Conservation (phyloP, 2,797 vertebrate species). For the Pangasius krempfi region DNA sequence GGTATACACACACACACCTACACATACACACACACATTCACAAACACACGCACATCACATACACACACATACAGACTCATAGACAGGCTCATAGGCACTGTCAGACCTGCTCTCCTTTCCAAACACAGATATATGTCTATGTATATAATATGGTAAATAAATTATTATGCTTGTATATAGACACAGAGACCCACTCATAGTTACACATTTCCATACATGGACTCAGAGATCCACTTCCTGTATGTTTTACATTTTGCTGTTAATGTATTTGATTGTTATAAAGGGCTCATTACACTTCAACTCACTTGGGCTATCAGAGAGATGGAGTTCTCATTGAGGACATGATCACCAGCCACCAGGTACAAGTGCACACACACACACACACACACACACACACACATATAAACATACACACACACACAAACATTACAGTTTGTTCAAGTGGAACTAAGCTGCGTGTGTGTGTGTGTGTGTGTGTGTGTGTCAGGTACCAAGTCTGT, state of each 20-base stretch:
- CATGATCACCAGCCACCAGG: conserved; percentile 86
- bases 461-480: neutral
- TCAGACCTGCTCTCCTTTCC: neutral
- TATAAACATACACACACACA: neutral
- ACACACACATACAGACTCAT: neutral
- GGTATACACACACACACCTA: conserved; percentile 71
- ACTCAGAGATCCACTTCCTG: neutral
- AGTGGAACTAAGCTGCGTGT: neutral
- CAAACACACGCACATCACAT: neutral
- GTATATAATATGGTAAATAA: neutral
- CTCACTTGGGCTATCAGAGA: conserved; percentile 85
- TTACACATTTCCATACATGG: neutral
- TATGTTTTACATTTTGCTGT: neutral
- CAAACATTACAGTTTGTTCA: neutral
- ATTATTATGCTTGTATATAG: neutral
- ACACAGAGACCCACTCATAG: neutral
- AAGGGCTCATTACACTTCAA: conserved; percentile 84
- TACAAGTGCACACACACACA: neutral
- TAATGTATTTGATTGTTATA: conserved; percentile 62
- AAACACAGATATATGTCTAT: neutral
- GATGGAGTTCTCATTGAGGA: conserved; percentile 92
- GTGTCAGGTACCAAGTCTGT: conserved; percentile 83
- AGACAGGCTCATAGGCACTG: neutral
- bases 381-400: conserved; percentile 14
- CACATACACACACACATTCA: neutral